phyloP scores from a whole-genome alignment of 2,113 vertebrate genomes.

The Alligator mississippiensis region DNA sequence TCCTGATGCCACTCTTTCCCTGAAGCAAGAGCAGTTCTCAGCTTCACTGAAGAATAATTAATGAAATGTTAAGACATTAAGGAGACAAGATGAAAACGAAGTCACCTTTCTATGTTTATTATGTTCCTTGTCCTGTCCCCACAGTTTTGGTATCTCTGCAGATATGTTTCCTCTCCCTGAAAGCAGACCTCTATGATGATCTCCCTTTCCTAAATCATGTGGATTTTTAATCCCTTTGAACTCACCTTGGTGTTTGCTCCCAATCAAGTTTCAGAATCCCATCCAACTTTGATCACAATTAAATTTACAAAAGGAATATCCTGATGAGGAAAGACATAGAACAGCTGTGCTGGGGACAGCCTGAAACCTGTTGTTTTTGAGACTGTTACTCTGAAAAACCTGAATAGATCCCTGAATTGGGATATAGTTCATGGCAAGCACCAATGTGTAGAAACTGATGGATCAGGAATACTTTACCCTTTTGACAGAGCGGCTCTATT shows the following conservation, averaged over 20 bases:
- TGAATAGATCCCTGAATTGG: not conserved
- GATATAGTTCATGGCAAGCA: not conserved
- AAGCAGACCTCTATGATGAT: too few species aligned
- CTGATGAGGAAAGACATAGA: not conserved
- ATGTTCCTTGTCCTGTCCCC: not conserved
- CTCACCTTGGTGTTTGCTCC: not conserved
- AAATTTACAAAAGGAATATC: not conserved
- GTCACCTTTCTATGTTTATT: not conserved
- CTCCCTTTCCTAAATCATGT: too few species aligned
- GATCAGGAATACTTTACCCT: not conserved
- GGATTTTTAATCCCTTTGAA: too few species aligned
- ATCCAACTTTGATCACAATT: not conserved
- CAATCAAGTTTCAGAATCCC: not conserved
- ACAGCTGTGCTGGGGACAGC: not conserved
- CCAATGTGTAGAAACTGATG: not conserved
- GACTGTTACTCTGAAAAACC: not conserved
- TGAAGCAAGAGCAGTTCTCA: not conserved
- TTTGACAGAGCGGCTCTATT: not conserved
- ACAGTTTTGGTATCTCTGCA: not conserved
- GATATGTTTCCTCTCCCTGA: not conserved
- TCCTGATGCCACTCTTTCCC: not conserved
- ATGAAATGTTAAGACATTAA: slow-evolving; percentile 9
- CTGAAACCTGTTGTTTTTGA: not conserved
- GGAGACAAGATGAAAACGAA: not conserved
- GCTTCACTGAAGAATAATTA: not conserved